Conservation (phyloP, 2,888 invertebrate species). For the Pimpla rufipes region DNA sequence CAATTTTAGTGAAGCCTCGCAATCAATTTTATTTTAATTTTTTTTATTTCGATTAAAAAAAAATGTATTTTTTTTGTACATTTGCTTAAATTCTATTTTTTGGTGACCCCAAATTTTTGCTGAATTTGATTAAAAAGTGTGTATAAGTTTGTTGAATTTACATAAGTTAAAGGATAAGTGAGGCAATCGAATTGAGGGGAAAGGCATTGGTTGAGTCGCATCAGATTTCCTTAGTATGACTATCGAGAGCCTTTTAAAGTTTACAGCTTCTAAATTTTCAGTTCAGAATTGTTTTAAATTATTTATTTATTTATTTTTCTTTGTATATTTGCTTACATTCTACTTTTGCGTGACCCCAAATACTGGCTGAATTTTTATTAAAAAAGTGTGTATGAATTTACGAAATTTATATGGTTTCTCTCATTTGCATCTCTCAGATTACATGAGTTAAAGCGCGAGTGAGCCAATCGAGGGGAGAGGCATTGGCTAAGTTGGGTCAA, state of each 20-base stretch:
- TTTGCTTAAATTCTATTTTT: conserved; percentile 15
- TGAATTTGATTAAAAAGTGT: not conserved
- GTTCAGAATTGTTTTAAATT: too few species aligned
- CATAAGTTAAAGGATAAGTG: too few species aligned
- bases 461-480: conserved; percentile 66
- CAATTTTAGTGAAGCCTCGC: not conserved
- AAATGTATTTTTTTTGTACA: conserved; percentile 10
- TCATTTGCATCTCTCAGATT: conserved; percentile 76
- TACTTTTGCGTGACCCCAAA: not conserved
- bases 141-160: too few species aligned
- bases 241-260: too few species aligned
- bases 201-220: too few species aligned
- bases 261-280: too few species aligned
- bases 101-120: too few species aligned
- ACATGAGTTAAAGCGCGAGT: conserved; percentile 80
- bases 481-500: conserved; percentile 72
- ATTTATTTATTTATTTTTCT: too few species aligned
- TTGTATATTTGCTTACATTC: conserved; percentile 2
- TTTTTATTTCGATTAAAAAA: not conserved
- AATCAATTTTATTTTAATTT: not conserved
- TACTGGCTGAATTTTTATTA: not conserved
- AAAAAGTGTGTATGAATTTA: not conserved
- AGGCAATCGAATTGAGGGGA: too few species aligned
- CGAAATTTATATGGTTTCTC: conserved; percentile 24
- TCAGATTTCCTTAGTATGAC: too few species aligned